Base-by-base conservation (phyloP, 2,113 vertebrate species). In the Colistium nudipinnis region DNA sequence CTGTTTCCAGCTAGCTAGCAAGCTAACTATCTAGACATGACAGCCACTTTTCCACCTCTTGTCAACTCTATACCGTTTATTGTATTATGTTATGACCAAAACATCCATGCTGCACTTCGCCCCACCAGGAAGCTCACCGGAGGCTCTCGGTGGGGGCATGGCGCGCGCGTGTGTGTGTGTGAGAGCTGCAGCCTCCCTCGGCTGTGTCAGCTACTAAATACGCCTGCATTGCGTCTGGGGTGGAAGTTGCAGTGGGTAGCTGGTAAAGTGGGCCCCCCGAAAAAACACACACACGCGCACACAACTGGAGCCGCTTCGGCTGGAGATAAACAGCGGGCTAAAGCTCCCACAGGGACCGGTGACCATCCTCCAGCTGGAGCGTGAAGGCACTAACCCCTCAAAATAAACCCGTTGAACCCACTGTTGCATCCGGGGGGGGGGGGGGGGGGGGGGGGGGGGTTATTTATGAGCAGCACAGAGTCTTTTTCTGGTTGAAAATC, bases 171-270 rank as follows among this genome's bases (percentile, higher is more conserved):
- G n/a, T n/a, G n/a, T n/a, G n/a, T n/a, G n/a, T 83, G 78, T 81
- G 76, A 49, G 68, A 79, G 71, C 80, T 66, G 82, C 82, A 44
- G 77, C 51, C 13, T 25, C 31, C 12, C 44, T 43, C 39, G 69
- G 44, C 62, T 69, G 59, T 69, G 73, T 70, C 76, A 71, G 74
- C 74, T 54, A 4, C 84, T 77, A 43, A 70, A 72, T 45, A n/a
- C 62, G 55, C 49, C 81, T 84, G 87, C 87, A 86, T 67, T 87
- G 85, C 85, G 83, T 84, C 76, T 80, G 0, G 5, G 4, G 36
- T 44, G 0, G 33, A 62, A 68, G 62, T 84, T 53, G 52, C 44
- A 45, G 61, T 4, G 47, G 16, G 30, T 20, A 25, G 10, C 20
- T 22, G 22, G 49, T 20, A 2, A 43, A 73, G 62, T 69, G 52